Conservation (phyloP, 2,888 invertebrate genomes). For the Cephonodes hylas region DNA sequence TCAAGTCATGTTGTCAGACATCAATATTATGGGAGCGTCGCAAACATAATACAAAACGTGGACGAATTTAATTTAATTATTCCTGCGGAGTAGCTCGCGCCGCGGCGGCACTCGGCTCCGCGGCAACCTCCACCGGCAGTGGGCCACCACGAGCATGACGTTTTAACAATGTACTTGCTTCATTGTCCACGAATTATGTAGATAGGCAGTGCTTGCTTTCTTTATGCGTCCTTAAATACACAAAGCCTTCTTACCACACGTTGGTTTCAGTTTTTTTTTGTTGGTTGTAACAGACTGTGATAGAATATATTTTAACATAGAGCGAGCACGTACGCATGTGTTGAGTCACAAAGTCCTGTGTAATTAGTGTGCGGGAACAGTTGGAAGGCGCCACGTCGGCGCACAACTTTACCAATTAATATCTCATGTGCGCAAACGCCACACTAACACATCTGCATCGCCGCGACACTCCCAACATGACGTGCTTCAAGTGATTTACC, state of each 20-base stretch:
- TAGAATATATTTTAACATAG: too few species aligned
- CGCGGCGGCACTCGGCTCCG: background rate
- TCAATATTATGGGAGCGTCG: background rate
- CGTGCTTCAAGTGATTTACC: too few species aligned
- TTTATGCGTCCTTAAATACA: too few species aligned
- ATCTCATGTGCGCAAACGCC: too few species aligned
- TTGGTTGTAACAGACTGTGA: too few species aligned
- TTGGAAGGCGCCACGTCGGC: background rate
- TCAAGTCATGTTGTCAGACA: constrained; percentile 4
- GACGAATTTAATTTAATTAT: constrained; percentile 6
- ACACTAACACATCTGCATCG: too few species aligned
- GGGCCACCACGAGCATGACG: too few species aligned
- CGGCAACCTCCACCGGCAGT: too few species aligned
- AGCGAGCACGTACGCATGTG: background rate
- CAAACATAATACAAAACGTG: constrained; percentile 4
- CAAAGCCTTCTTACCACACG: too few species aligned
- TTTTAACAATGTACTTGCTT: too few species aligned
- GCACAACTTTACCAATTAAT: background rate
- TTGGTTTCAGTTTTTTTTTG: too few species aligned
- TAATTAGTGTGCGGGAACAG: background rate
- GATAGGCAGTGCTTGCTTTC: background rate
- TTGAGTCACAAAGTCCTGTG: background rate
- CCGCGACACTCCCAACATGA: too few species aligned
- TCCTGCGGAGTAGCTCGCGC: background rate
- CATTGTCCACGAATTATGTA: background rate